Base-by-base conservation (phyloP, 2,888 invertebrate species). In the Uropetala carovei region DNA sequence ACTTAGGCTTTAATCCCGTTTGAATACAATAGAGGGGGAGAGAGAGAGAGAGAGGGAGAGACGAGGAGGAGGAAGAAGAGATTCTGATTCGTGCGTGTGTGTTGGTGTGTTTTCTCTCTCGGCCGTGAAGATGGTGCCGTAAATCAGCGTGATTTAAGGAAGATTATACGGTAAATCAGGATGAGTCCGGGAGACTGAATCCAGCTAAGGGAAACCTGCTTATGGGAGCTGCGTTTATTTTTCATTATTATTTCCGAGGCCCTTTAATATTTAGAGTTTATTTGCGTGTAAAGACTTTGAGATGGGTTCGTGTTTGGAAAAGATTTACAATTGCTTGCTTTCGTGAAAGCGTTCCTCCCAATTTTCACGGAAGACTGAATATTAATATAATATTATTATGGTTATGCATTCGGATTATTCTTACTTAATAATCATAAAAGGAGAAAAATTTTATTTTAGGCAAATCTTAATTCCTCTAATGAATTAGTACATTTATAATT, bases 61-160 rank as follows among this genome's bases (percentile, higher is more conserved):
- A 59, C 59, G 59, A 75, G 22, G 75, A 75, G 16, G 27, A 22
- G 75, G 75, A n/a, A n/a, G 43, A 43, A 5, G 43, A 43, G 43
- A 43, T 43, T 43, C 43, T 27, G 75, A 75, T 11, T 22, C 22
- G 75, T 75, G 75, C 27, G 18, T 9, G 68, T 68, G 68, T 68
- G 68, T 68, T 18, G n/a, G n/a, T 22, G 75, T 75, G 75, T 75
- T 75, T 75, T 75, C 75, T 75, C 75, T 75, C 75, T 75, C 75
- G 27, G 22, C 75, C 75, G 75, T 75, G 75, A 27, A 75, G 27
- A 75, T 27, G 75, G 75, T 22, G 75, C 27, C 75, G 27, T 75
- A 75, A 75, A 75, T 75, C 75, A 75, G 75, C 75, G 27, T 75
- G 75, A 75, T 75, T 75, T 75, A 75, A 75, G 75, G 75, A 75